Evolutionary conservation across 2,888 invertebrate species (phyloP).

Genomic region (Pseudococcus jackbeardsleyi): DNA sequence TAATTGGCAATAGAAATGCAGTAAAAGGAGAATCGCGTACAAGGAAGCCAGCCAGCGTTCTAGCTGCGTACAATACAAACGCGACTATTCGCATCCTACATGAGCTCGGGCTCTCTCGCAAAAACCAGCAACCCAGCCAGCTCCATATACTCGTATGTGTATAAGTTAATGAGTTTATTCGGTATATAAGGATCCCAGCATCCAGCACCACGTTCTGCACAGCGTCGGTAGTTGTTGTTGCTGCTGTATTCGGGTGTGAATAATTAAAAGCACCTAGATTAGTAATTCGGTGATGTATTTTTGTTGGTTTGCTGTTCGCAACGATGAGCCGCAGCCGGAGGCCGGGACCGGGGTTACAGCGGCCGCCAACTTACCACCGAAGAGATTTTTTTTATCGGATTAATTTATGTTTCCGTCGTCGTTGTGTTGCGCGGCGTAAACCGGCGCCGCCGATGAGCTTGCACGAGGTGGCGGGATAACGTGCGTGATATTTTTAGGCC

Average conservation of each 20-base stretch:
- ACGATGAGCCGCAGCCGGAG: not conserved
- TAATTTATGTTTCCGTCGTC: constrained; percentile 23
- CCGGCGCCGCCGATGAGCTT: not conserved
- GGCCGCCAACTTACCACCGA: not conserved
- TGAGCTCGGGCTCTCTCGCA: too few relatives aligned
- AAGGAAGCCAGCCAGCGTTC: not conserved
- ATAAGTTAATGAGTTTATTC: constrained; percentile 40
- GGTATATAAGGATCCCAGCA: not conserved
- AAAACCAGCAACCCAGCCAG: not conserved
- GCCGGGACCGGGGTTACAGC: not conserved
- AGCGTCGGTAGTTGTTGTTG: not conserved
- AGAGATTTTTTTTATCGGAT: constrained; percentile 32
- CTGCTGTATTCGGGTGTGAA: constrained; percentile 12
- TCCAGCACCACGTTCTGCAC: not conserved
- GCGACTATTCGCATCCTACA: not conserved
- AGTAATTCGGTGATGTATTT: constrained; percentile 39
- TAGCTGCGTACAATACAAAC: not conserved
- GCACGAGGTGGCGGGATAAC: not conserved
- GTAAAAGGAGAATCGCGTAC: constrained; percentile 34
- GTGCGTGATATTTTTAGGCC: not conserved
- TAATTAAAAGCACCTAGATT: constrained; percentile 40
- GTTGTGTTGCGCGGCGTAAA: not conserved
- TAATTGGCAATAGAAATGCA: constrained; percentile 43
- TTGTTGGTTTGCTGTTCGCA: not conserved
- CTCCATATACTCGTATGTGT: not conserved